A percentile compares a stretch with the other conserved stretches of the same genome.
Conservation (phyloP, 2,113 vertebrate species). For the Zonotrichia leucophrys region DNA sequence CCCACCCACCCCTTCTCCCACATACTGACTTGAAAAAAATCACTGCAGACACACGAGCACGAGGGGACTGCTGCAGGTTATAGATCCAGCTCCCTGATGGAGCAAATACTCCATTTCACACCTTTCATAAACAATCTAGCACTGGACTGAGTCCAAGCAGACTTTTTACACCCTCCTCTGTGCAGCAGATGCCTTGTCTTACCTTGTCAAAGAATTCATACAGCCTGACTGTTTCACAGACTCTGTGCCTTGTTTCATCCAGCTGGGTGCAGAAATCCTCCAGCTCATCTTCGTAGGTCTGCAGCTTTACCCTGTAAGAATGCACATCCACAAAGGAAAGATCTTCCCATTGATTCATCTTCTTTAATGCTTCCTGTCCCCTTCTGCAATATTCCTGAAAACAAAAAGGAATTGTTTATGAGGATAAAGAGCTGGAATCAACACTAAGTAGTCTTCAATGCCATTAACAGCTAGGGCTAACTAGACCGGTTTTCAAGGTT, state of each 20-base stretch:
- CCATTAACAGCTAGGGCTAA: background rate
- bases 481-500: background rate
- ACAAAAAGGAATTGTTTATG: background rate
- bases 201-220: constrained; percentile 83
- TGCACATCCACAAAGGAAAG: constrained; percentile 66
- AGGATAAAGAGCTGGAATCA: background rate
- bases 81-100: background rate
- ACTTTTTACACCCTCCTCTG: background rate
- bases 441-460: background rate
- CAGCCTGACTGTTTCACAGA: constrained; percentile 74
- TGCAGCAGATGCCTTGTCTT: background rate
- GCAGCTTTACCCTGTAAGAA: constrained; percentile 68
- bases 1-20: background rate
- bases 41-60: background rate
- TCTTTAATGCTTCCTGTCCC: constrained; percentile 75
- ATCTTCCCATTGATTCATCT: constrained; percentile 74
- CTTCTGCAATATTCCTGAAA: constrained; percentile 76
- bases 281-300: constrained; percentile 66
- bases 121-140: background rate
- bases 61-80: background rate
- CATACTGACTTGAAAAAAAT: background rate
- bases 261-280: constrained; percentile 74
- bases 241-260: constrained; percentile 67
- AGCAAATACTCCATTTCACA: background rate
- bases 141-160: background rate